Evolutionary conservation across 1,140 invertebrate genomes (phyloP), one percentile per base, ranked within the genome.

Genomic region (Lucilia sericata): DNA sequence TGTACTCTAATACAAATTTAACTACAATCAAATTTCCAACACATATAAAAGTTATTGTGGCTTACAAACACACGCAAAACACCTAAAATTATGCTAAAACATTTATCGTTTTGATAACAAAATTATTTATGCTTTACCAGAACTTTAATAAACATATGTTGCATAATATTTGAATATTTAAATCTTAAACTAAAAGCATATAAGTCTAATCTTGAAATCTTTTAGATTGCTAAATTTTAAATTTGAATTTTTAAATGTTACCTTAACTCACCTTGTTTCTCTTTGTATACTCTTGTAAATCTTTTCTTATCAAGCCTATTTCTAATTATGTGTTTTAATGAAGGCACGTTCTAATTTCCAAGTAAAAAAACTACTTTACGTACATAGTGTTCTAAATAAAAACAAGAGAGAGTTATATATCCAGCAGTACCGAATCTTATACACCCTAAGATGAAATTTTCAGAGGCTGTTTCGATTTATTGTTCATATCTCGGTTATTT

Each of bases 91-190:
- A 21, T 19, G 65, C 65, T 14, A n/a, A 60, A 70, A 70, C 10
- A 21, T 70, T 21, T 70, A 70, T 19, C 17, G 51, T 70, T 19
- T 14, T 70, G 8, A 70, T 70, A 19, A 2, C 17, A 70, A 70
- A 9, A 25, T 2, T 21, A 21, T 25, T n/a, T 70, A 8, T 70
- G 19, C 7, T 70, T 70, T 70, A n/a, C 14, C n/a, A n/a, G 3
- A 60, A 60, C 55, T 60, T 60, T 60, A n/a, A 17, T n/a, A 14
- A 60, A 60, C 55, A 60, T n/a, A n/a, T 60, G 55, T 60, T 60
- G 51, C 42, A 42, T 30, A 42, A 42, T 42, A 42, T 42, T 8
- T 42, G 42, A 42, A 42, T 42, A 42, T 42, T 7, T 42, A 36
- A 36, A 36, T 51, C 49, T 51, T 51, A 51, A 51, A 7, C 4